Percentiles rank a stretch among this genome's conserved stretches.
Evolutionary conservation across 2,888 invertebrate species (phyloP).

Genomic region (Phania funesta): DNA sequence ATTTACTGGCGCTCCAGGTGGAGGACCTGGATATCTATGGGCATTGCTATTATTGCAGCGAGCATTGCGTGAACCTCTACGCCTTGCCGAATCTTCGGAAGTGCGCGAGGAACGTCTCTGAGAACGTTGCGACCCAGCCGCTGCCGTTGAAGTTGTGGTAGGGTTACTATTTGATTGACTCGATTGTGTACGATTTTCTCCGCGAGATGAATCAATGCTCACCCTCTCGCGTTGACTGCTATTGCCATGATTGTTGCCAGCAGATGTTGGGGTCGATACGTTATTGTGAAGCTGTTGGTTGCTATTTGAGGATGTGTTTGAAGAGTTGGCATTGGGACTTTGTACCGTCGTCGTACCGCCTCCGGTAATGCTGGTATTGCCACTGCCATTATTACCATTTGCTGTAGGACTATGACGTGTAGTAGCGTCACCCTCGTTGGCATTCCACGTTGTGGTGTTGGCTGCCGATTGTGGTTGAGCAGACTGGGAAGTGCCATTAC

Average conservation of each 20-base stretch:
- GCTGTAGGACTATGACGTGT: slow-evolving; percentile 66
- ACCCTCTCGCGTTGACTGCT: slow-evolving; percentile 66
- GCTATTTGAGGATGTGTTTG: slow-evolving; percentile 52
- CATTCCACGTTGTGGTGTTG: slow-evolving; percentile 62
- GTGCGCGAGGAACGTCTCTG: slow-evolving; percentile 75
- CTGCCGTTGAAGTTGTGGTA: slow-evolving; percentile 47
- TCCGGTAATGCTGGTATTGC: slow-evolving; percentile 3
- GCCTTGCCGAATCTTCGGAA: slow-evolving; percentile 76
- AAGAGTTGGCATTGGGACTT: slow-evolving; percentile 69
- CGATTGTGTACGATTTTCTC: slow-evolving; percentile 57
- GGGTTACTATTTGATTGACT: slow-evolving; percentile 27
- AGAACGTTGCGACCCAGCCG: slow-evolving; percentile 72
- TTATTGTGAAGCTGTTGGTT: slow-evolving; percentile 18
- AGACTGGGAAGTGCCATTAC: slow-evolving; percentile 70
- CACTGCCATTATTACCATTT: slow-evolving; percentile 66
- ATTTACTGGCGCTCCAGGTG: slow-evolving; percentile 73
- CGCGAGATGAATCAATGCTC: slow-evolving; percentile 51
- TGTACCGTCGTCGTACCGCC: slow-evolving; percentile 35
- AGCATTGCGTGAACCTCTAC: slow-evolving; percentile 78
- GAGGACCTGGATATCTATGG: slow-evolving; percentile 70
- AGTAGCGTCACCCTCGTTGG: slow-evolving; percentile 60
- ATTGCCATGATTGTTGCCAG: slow-evolving; percentile 54
- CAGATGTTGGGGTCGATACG: slow-evolving; percentile 50
- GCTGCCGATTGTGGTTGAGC: slow-evolving; percentile 71
- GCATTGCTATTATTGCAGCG: slow-evolving; percentile 69